phyloP scores from a whole-genome alignment of 2,113 vertebrate species.

The Pluvialis apricaria region DNA sequence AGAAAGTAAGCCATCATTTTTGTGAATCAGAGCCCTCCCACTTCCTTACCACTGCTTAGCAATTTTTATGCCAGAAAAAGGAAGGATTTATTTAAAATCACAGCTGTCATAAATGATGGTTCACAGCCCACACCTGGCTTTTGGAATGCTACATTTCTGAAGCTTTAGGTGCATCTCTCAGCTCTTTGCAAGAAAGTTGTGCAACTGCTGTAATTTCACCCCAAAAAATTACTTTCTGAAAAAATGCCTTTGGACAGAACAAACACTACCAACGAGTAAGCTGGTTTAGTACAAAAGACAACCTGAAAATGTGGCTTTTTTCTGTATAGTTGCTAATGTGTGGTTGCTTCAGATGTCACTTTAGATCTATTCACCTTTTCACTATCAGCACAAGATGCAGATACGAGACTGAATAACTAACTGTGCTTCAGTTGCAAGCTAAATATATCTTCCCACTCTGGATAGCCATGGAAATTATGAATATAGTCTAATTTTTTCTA shows the following conservation, averaged over 20 bases:
- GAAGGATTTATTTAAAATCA: constrained; percentile 62
- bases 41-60: constrained; percentile 51
- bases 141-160: constrained; percentile 30
- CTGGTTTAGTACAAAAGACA: background rate
- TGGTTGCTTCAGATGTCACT: background rate
- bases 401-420: background rate
- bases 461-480: background rate
- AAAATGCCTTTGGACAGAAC: background rate
- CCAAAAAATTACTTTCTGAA: background rate
- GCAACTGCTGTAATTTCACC: background rate
- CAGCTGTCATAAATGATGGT: constrained; percentile 48
- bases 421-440: background rate
- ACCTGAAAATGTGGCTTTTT: background rate
- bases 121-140: constrained; percentile 48
- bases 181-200: background rate
- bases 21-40: constrained; percentile 60
- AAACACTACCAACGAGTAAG: background rate
- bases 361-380: background rate
- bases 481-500: background rate
- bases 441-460: background rate
- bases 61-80: constrained; percentile 49
- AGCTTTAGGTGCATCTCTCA: constrained; percentile 17
- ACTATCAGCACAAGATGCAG: background rate
- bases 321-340: background rate
- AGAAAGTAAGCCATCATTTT: constrained; percentile 55